These are phyloP conservation scores for Calliphora vomitoria DNA, from an alignment of 2,888 invertebrate species.

Conservation along the genomic window DNA sequence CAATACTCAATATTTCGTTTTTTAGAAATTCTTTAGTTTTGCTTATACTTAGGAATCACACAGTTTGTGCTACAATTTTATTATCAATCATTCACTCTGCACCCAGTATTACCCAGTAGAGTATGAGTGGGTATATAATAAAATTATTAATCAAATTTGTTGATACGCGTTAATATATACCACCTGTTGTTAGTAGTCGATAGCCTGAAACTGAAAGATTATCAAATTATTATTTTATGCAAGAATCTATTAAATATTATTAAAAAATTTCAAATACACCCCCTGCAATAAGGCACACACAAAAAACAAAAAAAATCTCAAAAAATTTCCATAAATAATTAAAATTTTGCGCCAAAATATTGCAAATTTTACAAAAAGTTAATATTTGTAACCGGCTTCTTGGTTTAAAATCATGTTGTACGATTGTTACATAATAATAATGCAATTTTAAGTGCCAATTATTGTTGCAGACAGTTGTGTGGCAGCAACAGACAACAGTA, in stretches of 20 bases:
- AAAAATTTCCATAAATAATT: conserved; percentile 4
- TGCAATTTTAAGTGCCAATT: conserved; percentile 68
- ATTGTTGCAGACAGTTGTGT: conserved; percentile 51
- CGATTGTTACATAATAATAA: conserved; percentile 62
- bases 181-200: background rate
- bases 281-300: background rate
- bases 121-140: background rate
- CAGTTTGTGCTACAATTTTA: too few relatives aligned
- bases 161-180: background rate
- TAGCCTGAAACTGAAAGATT: background rate
- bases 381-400: conserved; percentile 46
- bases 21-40: too few relatives aligned
- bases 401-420: conserved; percentile 41
- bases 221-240: background rate
- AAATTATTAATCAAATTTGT: background rate
- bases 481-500: conserved; percentile 5
- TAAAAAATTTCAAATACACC: background rate
- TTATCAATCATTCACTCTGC: too few relatives aligned
- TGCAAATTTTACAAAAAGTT: background rate
- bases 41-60: too few relatives aligned
- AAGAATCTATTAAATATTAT: conserved; percentile 24
- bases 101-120: background rate
- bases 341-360: conserved; percentile 29
- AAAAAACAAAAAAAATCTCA: background rate
- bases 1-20: too few relatives aligned